A percentile compares a stretch with the other conserved stretches of the same genome.
These are phyloP conservation scores for Peucedramus taeniatus DNA, from an alignment of 2,113 vertebrate genomes.

Conservation along the genomic window DNA sequence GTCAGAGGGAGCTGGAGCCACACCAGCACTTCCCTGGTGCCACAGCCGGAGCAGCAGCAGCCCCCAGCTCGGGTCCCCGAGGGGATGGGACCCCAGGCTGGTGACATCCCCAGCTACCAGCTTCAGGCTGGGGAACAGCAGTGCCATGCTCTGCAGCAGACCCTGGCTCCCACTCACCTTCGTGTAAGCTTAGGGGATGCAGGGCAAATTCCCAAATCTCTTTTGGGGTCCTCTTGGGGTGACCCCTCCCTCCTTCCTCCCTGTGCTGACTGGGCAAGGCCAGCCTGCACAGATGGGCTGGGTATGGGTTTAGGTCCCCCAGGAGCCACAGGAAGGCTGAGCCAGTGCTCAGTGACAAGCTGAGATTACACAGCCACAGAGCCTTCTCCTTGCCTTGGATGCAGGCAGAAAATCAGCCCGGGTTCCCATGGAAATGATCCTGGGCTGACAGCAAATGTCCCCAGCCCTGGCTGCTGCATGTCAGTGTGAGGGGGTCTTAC, in stretches of 20 bases:
- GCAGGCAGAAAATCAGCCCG: fast-evolving
- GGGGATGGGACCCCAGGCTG: background rate
- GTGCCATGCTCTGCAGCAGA: background rate
- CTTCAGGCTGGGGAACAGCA: background rate
- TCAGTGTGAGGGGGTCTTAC: background rate
- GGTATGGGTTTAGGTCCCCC: background rate
- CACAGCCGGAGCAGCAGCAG: fast-evolving
- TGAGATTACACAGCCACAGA: background rate
- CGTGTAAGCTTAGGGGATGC: background rate
- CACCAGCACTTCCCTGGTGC: background rate
- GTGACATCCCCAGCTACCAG: background rate
- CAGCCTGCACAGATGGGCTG: background rate
- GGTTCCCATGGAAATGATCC: background rate
- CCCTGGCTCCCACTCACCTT: background rate
- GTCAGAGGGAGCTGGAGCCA: background rate
- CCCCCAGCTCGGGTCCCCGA: background rate
- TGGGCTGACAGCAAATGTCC: background rate
- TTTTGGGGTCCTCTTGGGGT: background rate
- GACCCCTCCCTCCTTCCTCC: background rate
- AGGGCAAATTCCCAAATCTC: background rate
- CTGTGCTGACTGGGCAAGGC: background rate
- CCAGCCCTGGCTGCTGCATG: background rate
- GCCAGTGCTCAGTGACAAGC: background rate
- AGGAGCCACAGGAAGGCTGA: background rate
- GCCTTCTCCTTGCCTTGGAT: background rate